phyloP scores from a whole-genome alignment of 2,797 vertebrate genomes.

The Argyrosomus regius region DNA sequence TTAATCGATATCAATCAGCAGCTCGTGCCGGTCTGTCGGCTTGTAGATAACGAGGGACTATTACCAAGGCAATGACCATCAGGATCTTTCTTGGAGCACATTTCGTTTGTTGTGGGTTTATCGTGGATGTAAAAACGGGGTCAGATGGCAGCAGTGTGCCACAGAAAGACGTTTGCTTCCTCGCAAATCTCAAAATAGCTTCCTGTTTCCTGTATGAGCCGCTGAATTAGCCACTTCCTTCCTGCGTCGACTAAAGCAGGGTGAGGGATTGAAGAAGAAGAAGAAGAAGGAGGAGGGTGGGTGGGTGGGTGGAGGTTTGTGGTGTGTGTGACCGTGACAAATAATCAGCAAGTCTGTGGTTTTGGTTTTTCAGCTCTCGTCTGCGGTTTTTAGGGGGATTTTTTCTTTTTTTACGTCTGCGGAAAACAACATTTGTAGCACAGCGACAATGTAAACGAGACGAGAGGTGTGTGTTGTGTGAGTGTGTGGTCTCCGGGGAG shows the following conservation, averaged over 20 bases:
- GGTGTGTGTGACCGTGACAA: constrained; percentile 34
- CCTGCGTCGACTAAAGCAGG: constrained; percentile 42
- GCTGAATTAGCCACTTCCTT: constrained; percentile 82
- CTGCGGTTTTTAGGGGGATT: constrained; percentile 1
- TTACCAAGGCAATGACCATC: constrained; percentile 13
- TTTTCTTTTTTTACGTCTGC: not conserved
- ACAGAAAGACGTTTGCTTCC: constrained; percentile 63
- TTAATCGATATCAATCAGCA: constrained; percentile 5
- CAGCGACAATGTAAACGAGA: constrained; percentile 1
- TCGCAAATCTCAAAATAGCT: constrained; percentile 77
- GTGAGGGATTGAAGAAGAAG: constrained; percentile 9
- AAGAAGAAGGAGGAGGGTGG: not conserved
- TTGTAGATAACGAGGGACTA: not conserved
- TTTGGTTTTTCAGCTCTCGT: constrained; percentile 15
- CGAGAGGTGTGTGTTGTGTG: not conserved
- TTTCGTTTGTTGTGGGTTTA: not conserved
- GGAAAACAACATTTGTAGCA: constrained; percentile 26
- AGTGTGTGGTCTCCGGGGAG: constrained; percentile 23
- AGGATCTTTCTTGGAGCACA: not conserved
- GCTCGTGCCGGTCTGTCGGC: not conserved
- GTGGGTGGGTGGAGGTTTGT: not conserved
- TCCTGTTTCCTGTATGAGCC: constrained; percentile 82
- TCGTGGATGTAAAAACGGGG: constrained; percentile 15
- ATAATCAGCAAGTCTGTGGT: constrained; percentile 23
- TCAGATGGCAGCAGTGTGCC: constrained; percentile 47